phyloP scores from a whole-genome alignment of 1,140 invertebrate genomes.

The Dinothrombium tinctorium region DNA sequence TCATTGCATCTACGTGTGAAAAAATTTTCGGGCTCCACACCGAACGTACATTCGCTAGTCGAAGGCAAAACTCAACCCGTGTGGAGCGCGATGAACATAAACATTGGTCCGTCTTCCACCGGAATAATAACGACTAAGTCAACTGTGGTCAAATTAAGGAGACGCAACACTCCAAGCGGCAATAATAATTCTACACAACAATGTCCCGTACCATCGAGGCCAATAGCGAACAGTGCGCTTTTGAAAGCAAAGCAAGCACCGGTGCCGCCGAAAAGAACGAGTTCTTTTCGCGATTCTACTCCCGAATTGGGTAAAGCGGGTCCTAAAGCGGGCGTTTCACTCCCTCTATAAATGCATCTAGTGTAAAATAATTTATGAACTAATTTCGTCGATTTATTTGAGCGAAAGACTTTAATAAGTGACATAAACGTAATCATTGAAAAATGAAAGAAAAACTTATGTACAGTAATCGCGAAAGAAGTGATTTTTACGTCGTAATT shows the following conservation, averaged over 20 bases:
- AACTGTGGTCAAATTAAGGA: slow-evolving; percentile 48
- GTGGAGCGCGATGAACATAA: slow-evolving; percentile 4
- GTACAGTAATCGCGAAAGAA: no score
- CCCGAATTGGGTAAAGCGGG: not conserved
- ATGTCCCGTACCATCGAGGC: not conserved
- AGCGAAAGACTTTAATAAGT: no score
- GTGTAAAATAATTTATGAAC: no score
- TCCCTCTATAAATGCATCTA: no score
- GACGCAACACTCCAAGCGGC: slow-evolving; percentile 17
- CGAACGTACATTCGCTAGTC: slow-evolving; percentile 5
- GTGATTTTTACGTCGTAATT: no score
- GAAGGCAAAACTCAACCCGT: not conserved
- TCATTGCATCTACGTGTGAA: slow-evolving; percentile 1
- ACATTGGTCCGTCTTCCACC: not conserved
- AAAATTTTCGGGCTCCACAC: slow-evolving; percentile 7
- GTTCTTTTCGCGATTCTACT: slow-evolving; percentile 29
- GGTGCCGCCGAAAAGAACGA: slow-evolving; percentile 74
- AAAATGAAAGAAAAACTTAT: no score
- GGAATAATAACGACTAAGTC: slow-evolving; percentile 21
- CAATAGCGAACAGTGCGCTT: not conserved
- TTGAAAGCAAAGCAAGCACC: slow-evolving; percentile 31
- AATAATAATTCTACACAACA: not conserved
- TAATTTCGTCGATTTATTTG: no score
- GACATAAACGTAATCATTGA: no score
- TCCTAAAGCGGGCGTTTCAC: no score